phyloP scores from a whole-genome alignment of 2,888 invertebrate species.

The Latheticus oryzae region DNA sequence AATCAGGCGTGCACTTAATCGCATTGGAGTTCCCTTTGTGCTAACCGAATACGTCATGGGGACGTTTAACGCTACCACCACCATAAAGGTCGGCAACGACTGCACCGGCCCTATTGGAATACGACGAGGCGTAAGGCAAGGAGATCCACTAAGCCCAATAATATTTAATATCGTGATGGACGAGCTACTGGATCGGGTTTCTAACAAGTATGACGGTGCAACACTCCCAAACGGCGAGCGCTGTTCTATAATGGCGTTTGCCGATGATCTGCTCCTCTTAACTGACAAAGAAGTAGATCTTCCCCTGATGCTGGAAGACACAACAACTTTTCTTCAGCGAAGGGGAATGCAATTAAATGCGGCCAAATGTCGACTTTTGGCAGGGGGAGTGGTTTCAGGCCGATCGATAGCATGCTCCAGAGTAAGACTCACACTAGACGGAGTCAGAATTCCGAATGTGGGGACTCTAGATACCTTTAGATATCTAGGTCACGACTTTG shows the following conservation, averaged over 20 bases:
- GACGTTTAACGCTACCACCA: background rate
- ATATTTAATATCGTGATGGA: constrained; percentile 31
- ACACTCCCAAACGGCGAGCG: constrained; percentile 1
- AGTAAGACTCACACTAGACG: background rate
- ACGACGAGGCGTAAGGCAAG: constrained; percentile 59
- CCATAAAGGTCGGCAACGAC: background rate
- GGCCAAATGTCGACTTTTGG: constrained; percentile 20
- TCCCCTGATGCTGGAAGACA: constrained; percentile 3
- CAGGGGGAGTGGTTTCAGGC: background rate
- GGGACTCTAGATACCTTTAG: constrained; percentile 10
- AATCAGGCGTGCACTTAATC: constrained; percentile 36
- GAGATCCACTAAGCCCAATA: constrained; percentile 56
- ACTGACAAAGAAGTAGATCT: no score
- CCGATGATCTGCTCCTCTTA: constrained; percentile 37
- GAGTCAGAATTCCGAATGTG: background rate
- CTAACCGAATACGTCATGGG: constrained; percentile 6
- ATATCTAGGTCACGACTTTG: constrained; percentile 22
- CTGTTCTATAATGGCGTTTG: constrained; percentile 27
- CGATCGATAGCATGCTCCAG: background rate
- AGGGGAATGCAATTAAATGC: constrained; percentile 24
- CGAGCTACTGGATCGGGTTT: constrained; percentile 38
- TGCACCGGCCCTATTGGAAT: constrained; percentile 44
- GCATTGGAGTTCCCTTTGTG: constrained; percentile 26
- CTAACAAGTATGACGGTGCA: constrained; percentile 5
- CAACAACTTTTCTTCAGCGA: constrained; percentile 12